Evolutionary conservation across 2,797 vertebrate genomes (phyloP).

Genomic region (Rhadinocentrus ornatus): DNA sequence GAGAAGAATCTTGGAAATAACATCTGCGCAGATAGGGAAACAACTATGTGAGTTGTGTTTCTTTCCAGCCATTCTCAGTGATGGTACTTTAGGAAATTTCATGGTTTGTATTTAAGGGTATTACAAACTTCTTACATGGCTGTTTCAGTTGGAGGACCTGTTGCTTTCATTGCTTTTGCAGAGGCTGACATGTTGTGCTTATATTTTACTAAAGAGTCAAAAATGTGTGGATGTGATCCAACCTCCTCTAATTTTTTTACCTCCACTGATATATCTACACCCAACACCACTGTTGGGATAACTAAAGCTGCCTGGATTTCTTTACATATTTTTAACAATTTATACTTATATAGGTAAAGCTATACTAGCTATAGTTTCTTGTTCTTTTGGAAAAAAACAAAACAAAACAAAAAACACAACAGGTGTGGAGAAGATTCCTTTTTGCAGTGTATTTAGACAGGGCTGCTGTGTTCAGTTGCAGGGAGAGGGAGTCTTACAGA

Average conservation of each 20-base stretch:
- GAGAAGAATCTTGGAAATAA: neutral
- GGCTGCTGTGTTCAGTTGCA: constrained; percentile 46
- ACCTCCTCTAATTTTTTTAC: constrained; percentile 43
- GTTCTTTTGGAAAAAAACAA: constrained; percentile 16
- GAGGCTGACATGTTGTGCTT: constrained; percentile 21
- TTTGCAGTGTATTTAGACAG: constrained; percentile 66
- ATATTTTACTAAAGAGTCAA: constrained; percentile 24
- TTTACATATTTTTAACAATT: constrained; percentile 42
- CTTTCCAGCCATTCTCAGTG: neutral
- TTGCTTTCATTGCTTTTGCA: constrained; percentile 26
- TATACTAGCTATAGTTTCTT: constrained; percentile 62
- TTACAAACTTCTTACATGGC: neutral
- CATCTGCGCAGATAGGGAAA: neutral
- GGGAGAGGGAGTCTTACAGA: constrained; percentile 59
- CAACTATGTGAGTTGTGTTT: neutral
- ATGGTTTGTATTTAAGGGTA: neutral
- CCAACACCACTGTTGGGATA: constrained; percentile 28
- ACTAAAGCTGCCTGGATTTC: constrained; percentile 42
- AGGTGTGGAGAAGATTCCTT: constrained; percentile 66
- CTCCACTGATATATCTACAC: neutral
- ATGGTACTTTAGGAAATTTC: neutral
- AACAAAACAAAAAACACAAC: constrained; percentile 30
- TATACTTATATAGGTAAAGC: constrained; percentile 41
- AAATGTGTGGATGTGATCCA: constrained; percentile 39
- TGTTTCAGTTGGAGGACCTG: neutral